Evolutionary conservation across 2,113 vertebrate species (phyloP), one percentile per base, ranked within the genome.

Genomic region (Ciconia maguari): DNA sequence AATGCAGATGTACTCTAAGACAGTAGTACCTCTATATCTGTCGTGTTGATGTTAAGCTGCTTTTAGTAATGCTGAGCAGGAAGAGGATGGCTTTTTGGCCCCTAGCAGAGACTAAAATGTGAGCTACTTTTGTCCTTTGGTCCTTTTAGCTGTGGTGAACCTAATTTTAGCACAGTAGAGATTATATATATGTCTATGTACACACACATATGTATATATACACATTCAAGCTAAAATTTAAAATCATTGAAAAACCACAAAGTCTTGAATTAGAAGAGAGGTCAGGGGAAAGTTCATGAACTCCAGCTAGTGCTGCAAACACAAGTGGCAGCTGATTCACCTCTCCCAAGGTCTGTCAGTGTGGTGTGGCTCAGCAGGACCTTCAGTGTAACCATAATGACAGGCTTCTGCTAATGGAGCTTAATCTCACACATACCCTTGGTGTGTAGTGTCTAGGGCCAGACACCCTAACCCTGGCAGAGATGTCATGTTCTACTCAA

Each of bases 201-300:
- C 15, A 22, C 29, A 71, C 18, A 25, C 2, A 0, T 15, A 41
- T 21, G 11, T 65, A 74, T 93, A 60, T 86, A 77, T 32, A 86
- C 70, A 60, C 88, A 78, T 74, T 49, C 54, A 76, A 86, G 72
- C 41, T 94, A 66, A 95, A 95, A 96, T 96, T 95, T 95, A 26
- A 96, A 91, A 70, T 87, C 51, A 5, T 38, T 78, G 84, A 91
- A 97, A 97, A 97, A 76, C 95, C 95, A 95, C 87, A 25, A 38
- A 76, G 78, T 87, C 95, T 94, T 72, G 87, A 95, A 95, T 97
- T 96, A 93, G 89, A 83, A 88, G 78, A 80, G 87, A 90, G 54
- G 82, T 70, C 46, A 78, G 62, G 68, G 26, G 49, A 90, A 93
- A 85, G 97, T 96, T 97, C 62, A 1, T 72, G 91, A 94, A 76